phyloP scores from a whole-genome alignment of 2,888 invertebrate species.

The Leptopterna dolabrata region DNA sequence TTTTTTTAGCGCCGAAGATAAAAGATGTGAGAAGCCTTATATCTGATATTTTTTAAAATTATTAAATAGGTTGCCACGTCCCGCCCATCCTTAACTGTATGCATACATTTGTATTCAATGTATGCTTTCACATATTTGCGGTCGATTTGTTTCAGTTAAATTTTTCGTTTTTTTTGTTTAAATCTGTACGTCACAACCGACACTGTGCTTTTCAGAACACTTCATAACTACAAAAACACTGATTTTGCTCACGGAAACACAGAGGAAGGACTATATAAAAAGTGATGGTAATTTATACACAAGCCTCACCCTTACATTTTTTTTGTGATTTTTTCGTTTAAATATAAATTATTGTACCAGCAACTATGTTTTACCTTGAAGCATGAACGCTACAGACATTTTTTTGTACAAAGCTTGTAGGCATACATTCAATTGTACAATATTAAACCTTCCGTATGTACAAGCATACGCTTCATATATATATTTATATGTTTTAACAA shows the following conservation, averaged over 20 bases:
- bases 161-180: slow-evolving; percentile 8
- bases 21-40: slow-evolving; percentile 60
- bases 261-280: slow-evolving; percentile 54
- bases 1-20: slow-evolving; percentile 58
- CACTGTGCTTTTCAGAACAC: slow-evolving; percentile 52
- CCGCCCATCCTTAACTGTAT: slow-evolving; percentile 56
- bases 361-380: slow-evolving; percentile 49
- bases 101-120: slow-evolving; percentile 18
- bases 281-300: slow-evolving; percentile 42
- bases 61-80: slow-evolving; percentile 52
- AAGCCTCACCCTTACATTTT: slow-evolving; percentile 43
- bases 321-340: slow-evolving; percentile 24
- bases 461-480: slow-evolving; percentile 52
- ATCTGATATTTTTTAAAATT: slow-evolving; percentile 37
- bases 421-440: slow-evolving; percentile 53
- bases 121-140: slow-evolving; percentile 12
- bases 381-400: slow-evolving; percentile 49
- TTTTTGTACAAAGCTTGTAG: slow-evolving; percentile 55
- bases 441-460: slow-evolving; percentile 51
- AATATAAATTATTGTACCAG: slow-evolving; percentile 53
- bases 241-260: slow-evolving; percentile 55
- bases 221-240: slow-evolving; percentile 53
- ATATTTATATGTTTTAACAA: slow-evolving; percentile 52
- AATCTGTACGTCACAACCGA: slow-evolving; percentile 50
- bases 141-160: slow-evolving; percentile 33